Evolutionary conservation across 2,888 invertebrate genomes (phyloP).

Genomic region (Leptopterna dolabrata): DNA sequence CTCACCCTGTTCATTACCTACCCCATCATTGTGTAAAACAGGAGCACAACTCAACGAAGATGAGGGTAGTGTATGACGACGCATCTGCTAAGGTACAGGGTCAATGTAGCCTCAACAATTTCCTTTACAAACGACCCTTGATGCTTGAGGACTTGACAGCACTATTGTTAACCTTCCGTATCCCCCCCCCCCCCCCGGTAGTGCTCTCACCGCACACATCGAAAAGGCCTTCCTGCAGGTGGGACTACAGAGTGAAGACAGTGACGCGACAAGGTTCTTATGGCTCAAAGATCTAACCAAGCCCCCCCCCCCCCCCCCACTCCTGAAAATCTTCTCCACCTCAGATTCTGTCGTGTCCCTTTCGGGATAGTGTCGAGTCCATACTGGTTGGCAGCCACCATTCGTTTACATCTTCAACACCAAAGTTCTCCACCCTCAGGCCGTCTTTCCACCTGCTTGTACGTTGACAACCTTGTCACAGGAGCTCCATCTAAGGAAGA

Average conservation of each 20-base stretch:
- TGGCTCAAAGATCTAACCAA: slow-evolving; percentile 3
- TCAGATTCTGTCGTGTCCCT: not conserved
- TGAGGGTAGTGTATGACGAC: slow-evolving; percentile 26
- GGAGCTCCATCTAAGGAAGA: not conserved
- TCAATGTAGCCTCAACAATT: no score
- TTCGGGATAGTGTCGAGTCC: slow-evolving; percentile 36
- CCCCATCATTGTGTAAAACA: no score
- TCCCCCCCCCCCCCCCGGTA: no score
- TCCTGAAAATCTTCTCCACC: not conserved
- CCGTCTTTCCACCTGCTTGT: not conserved
- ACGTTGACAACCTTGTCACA: slow-evolving; percentile 18
- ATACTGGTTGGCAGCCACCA: slow-evolving; percentile 1
- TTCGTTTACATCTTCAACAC: not conserved
- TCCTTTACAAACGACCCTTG: not conserved
- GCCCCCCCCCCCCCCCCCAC: not conserved
- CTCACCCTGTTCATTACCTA: no score
- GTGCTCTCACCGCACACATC: not conserved
- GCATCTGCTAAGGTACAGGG: no score
- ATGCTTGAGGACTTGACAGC: not conserved
- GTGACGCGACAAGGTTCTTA: slow-evolving; percentile 15
- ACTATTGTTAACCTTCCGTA: slow-evolving; percentile 11
- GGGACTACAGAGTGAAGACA: not conserved
- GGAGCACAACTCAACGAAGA: not conserved
- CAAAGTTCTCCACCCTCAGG: not conserved
- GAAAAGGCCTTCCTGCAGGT: slow-evolving; percentile 34